Conservation (phyloP, 1,140 invertebrate genomes). For the Manduca sexta region DNA sequence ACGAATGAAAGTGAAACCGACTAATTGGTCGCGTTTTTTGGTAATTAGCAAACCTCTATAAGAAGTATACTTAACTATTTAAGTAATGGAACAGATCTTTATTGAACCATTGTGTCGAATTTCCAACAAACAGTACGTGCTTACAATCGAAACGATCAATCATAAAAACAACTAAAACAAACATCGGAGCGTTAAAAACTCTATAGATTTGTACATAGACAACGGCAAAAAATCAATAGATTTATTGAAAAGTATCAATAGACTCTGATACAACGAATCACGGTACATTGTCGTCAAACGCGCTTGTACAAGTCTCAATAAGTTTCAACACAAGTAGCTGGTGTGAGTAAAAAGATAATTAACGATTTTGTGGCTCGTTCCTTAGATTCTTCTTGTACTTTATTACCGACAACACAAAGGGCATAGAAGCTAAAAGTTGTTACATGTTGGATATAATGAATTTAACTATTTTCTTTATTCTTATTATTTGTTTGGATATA, state of each 20-base stretch:
- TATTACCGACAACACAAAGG: not conserved
- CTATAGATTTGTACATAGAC: conserved; percentile 1
- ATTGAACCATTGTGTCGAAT: too few relatives aligned
- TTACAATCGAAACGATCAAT: too few relatives aligned
- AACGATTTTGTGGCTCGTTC: not conserved
- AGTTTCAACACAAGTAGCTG: conserved; percentile 9
- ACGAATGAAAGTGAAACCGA: not conserved
- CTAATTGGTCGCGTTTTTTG: too few relatives aligned
- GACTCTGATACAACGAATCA: conserved; percentile 17
- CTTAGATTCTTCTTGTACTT: not conserved
- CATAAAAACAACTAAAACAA: not conserved
- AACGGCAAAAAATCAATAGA: conserved; percentile 12
- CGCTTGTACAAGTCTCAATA: conserved; percentile 16
- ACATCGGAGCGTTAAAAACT: not conserved
- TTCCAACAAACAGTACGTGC: too few relatives aligned
- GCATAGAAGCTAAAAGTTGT: not conserved
- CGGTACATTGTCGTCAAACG: conserved; percentile 12
- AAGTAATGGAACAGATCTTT: too few relatives aligned
- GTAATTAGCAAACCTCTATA: too few relatives aligned
- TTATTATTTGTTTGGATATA: not conserved
- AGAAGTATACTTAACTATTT: too few relatives aligned
- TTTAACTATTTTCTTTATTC: not conserved
- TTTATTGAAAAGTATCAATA: conserved; percentile 12
- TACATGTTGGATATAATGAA: not conserved
- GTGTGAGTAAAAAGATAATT: conserved; percentile 13